Evolutionary conservation across 30 jellyfish, hydroid and myxozoan species (phyloP).

Genomic region (Aurelia sp.): DNA sequence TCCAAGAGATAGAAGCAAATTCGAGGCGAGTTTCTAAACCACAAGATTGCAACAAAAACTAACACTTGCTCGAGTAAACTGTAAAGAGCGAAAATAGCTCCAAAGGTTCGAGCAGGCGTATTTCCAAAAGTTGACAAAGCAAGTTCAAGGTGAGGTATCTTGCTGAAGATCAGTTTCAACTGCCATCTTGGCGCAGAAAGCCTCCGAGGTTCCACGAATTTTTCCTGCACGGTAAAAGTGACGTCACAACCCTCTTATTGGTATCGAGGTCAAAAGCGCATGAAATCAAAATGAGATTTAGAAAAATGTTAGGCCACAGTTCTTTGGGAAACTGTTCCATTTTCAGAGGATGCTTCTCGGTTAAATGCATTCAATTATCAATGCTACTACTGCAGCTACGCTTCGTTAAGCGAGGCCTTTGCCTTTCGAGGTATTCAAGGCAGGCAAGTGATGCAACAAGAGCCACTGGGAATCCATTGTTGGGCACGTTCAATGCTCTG

Average conservation of each 20-base stretch:
- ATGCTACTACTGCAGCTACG: constrained; percentile 56
- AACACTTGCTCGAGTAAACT: too few species aligned
- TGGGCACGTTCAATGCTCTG: constrained; percentile 42
- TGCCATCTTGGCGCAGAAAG: too few species aligned
- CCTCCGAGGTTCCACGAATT: not conserved
- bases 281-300: constrained; percentile 52
- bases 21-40: too few species aligned
- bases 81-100: too few species aligned
- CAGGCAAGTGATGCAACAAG: constrained; percentile 16
- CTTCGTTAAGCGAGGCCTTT: constrained; percentile 28
- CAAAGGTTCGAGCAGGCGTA: too few species aligned
- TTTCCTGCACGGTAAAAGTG: not conserved
- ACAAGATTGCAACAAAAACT: too few species aligned
- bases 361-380: constrained; percentile 64
- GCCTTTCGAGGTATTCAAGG: constrained; percentile 52
- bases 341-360: constrained; percentile 57
- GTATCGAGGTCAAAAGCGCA: constrained; percentile 26
- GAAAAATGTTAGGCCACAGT: constrained; percentile 40
- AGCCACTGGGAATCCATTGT: constrained; percentile 40
- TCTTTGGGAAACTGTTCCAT: constrained; percentile 34
- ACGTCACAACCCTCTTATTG: not conserved
- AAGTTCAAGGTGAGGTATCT: too few species aligned
- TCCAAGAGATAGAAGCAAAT: too few species aligned
- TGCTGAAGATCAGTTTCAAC: not conserved
- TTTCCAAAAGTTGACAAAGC: too few species aligned